Evolutionary conservation across 2,113 vertebrate genomes (phyloP).

Genomic region (Pungitius pungitius): DNA sequence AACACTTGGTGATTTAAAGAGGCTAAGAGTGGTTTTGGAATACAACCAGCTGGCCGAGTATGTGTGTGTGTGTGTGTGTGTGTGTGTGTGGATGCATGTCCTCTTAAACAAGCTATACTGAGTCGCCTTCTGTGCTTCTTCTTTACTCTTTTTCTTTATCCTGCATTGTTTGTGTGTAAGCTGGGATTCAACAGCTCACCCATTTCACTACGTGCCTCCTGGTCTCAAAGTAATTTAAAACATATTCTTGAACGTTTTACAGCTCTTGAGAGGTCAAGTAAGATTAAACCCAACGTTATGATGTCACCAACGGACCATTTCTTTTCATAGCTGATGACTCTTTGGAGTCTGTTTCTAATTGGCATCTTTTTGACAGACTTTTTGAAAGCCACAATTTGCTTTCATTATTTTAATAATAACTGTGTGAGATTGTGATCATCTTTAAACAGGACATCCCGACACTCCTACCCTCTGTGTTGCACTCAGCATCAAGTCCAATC

Average conservation of each 20-base stretch:
- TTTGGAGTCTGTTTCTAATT: background rate
- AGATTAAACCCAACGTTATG: background rate
- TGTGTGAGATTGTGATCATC: background rate
- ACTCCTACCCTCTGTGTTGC: background rate
- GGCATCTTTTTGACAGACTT: background rate
- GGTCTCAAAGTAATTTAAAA: background rate
- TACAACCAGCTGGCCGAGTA: conserved; percentile 55
- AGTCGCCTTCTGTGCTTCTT: conserved; percentile 13
- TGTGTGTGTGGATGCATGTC: background rate
- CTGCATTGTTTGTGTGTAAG: conserved; percentile 8
- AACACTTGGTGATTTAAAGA: conserved; percentile 76
- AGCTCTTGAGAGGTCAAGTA: background rate
- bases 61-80: conserved; percentile 9
- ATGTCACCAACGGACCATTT: background rate
- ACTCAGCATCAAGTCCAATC: background rate
- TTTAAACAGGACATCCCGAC: background rate
- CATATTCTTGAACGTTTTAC: background rate
- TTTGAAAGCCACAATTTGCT: background rate
- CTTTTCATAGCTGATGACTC: background rate
- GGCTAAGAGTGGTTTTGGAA: conserved; percentile 67
- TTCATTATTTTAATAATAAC: background rate
- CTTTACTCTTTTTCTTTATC: conserved; percentile 4
- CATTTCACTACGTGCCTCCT: background rate
- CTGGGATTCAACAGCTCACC: conserved; percentile 13
- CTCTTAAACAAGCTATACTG: conserved; percentile 18